Base-by-base conservation (phyloP, 2,888 invertebrate species). In the Agrochola macilenta region DNA sequence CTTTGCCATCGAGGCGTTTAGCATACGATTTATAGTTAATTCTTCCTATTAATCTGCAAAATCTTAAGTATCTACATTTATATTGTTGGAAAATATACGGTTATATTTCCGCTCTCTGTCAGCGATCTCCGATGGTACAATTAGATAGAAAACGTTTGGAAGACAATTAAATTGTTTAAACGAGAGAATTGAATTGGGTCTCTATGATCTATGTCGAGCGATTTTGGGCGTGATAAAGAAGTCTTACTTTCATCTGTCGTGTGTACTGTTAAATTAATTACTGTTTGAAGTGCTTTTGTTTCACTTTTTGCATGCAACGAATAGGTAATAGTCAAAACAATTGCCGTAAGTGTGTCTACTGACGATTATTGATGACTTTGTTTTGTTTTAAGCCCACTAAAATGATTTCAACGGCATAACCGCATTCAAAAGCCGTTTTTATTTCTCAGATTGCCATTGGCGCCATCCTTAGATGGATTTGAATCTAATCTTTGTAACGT, bases 91-190 rank as follows among this genome's bases (percentile, higher is more conserved):
- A 74, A 83, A 85, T 86, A 72, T 82, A 90, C 91, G 84, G 91
- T 88, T 91, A 89, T 68, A 78, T 87, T 85, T 89, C 87, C 90
- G 89, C 86, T 90, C 83, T 83, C 81, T 79, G 87, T 84, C 80
- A 84, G 84, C 83, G 81, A 88, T 86, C 85, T 86, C 78, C 83
- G 93, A 93, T 93, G 93, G 86, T 87, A 92, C 87, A 92, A 89
- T 91, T 92, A 90, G 93, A 93, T 93, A 91, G 83, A 73, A 78
- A 61, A 71, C 80, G 81, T 87, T 91, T 85, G 73, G 75, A 86
- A 87, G 84, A 91, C 90, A 91, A 92, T 91, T 89, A 90, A 88
- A 89, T 87, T 88, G 87, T 87, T 87, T 84, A 82, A 78, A 69
- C 64, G 76, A 39, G 66, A 78, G 57, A 79, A 79, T 77, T 69